These are phyloP conservation scores for Trialeurodes vaporariorum DNA, from an alignment of 1,140 invertebrate genomes.

Conservation along the genomic window DNA sequence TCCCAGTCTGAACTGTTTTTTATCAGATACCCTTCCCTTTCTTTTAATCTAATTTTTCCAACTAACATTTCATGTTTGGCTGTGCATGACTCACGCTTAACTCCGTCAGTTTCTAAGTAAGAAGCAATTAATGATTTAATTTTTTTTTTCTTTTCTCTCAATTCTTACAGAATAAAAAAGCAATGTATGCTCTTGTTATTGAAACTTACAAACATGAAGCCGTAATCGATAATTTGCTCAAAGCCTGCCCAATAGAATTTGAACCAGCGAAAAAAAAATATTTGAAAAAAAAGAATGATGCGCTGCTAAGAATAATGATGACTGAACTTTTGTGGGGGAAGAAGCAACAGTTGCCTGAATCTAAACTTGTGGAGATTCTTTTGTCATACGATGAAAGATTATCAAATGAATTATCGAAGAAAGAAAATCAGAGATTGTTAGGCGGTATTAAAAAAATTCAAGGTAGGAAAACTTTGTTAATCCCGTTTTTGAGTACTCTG, in stretches of 20 bases:
- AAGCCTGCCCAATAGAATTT: slow-evolving; percentile 19
- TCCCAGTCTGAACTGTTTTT: too few relatives aligned
- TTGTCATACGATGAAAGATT: not conserved
- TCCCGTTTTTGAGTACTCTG: slow-evolving; percentile 34
- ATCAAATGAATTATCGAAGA: not conserved
- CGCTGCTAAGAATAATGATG: slow-evolving; percentile 38
- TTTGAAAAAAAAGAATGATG: slow-evolving; percentile 53
- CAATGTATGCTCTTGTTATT: slow-evolving; percentile 55
- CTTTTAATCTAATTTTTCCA: too few relatives aligned
- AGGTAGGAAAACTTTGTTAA: not conserved
- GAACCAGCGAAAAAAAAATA: slow-evolving; percentile 36
- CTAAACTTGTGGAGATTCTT: not conserved
- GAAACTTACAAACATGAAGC: slow-evolving; percentile 53
- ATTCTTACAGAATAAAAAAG: slow-evolving; percentile 51
- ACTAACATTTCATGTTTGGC: too few relatives aligned
- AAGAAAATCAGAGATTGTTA: not conserved
- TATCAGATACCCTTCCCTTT: too few relatives aligned
- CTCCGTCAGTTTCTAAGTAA: too few relatives aligned
- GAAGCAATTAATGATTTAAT: too few relatives aligned
- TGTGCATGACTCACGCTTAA: too few relatives aligned
- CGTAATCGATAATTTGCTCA: slow-evolving; percentile 49
- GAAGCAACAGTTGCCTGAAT: slow-evolving; percentile 27
- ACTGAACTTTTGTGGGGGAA: slow-evolving; percentile 74
- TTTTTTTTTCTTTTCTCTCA: too few relatives aligned
- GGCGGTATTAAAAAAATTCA: slow-evolving; percentile 7